Evolutionary conservation across 2,888 invertebrate species (phyloP).

Genomic region (Mimas tiliae): DNA sequence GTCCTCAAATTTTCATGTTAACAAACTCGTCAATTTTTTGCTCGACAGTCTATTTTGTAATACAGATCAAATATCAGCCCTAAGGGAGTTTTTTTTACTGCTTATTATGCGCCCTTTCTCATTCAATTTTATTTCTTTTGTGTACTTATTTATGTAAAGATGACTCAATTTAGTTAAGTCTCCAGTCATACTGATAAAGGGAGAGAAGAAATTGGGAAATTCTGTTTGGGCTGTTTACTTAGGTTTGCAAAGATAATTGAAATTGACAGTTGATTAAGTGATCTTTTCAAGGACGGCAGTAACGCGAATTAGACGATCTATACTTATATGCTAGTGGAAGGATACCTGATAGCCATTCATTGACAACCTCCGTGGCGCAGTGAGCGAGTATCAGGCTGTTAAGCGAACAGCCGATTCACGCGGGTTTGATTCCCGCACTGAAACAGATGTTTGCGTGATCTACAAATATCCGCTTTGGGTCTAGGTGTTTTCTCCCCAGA

Average conservation of each 20-base stretch:
- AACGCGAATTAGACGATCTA: too few species aligned
- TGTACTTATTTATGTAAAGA: conserved; percentile 29
- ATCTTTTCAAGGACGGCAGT: too few species aligned
- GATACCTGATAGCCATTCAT: too few species aligned
- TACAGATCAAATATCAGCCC: conserved; percentile 38
- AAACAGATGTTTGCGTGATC: too few species aligned
- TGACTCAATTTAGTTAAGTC: neutral
- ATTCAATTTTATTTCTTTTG: conserved; percentile 42
- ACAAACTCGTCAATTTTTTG: conserved; percentile 27
- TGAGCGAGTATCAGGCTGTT: too few species aligned
- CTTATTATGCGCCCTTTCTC: conserved; percentile 44
- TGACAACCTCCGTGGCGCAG: too few species aligned
- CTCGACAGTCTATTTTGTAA: conserved; percentile 29
- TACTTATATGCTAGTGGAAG: too few species aligned
- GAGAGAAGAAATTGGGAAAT: neutral
- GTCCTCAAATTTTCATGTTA: conserved; percentile 6
- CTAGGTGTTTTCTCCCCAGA: too few species aligned
- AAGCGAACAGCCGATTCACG: too few species aligned
- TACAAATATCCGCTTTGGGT: too few species aligned
- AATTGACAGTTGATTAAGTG: too few species aligned
- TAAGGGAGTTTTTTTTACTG: conserved; percentile 45
- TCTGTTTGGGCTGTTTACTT: neutral
- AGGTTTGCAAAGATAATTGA: neutral
- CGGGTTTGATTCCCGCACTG: too few species aligned
- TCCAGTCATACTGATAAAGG: neutral